Evolutionary conservation across 2,888 invertebrate species (phyloP).

Genomic region (Hypercompe scribonia): DNA sequence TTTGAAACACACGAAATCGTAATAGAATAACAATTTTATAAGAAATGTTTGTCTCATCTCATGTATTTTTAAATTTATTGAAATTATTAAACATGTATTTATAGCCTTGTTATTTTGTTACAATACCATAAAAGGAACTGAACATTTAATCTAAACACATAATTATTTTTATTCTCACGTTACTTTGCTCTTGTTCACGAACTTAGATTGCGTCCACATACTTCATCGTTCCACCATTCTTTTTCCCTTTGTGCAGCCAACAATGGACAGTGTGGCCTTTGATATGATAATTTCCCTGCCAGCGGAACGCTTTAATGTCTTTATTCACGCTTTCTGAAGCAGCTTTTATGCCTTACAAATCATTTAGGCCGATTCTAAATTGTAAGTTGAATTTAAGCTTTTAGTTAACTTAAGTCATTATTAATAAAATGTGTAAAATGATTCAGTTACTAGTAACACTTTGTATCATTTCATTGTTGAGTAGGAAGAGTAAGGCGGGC

Average conservation of each 20-base stretch:
- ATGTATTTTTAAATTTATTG: no score
- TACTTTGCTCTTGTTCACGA: not conserved
- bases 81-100: no score
- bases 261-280: constrained; percentile 4
- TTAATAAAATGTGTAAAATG: not conserved
- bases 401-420: not conserved
- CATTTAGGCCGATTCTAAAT: not conserved
- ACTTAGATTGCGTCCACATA: constrained; percentile 1
- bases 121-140: not conserved
- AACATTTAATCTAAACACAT: not conserved
- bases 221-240: not conserved
- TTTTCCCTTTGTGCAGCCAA: constrained; percentile 2
- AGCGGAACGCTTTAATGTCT: constrained; percentile 3
- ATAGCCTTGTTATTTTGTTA: no score
- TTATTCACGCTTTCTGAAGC: constrained; percentile 2
- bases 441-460: not conserved
- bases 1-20: not conserved
- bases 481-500: no score
- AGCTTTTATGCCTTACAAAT: not conserved
- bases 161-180: not conserved
- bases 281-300: not conserved
- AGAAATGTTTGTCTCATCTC: no score
- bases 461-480: no score
- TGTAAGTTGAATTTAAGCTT: not conserved
- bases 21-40: not conserved